Evolutionary conservation across 2,888 invertebrate species (phyloP), one percentile per base, ranked within the genome.

Genomic region (Microctonus aethiopoides): DNA sequence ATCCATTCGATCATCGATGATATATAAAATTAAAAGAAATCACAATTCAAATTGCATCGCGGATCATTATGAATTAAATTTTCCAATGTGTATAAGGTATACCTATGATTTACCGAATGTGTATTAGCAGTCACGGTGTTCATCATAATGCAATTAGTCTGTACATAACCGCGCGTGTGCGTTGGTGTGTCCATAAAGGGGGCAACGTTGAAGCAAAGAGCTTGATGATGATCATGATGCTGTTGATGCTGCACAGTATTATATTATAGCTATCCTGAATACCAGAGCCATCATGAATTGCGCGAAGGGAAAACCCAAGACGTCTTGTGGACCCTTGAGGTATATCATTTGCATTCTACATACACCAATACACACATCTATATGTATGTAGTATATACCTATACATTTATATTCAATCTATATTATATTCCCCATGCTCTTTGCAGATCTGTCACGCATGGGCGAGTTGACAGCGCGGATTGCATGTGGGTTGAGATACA

Each of bases 81-180:
- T 20, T 57, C 57, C 10, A 11, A 13, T 24, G 9, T 59, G 34
- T 59, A 16, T 34, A 7, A 29, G 29, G 20, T 56, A 51, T 16
- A 51, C n/a, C 7, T 51, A 51, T 51, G 16, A n/a, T n/a, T n/a
- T n/a, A n/a, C 4, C 16, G 20, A 34, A 64, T 65, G 56, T 56
- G 54, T 59, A 34, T 13, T n/a, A 26, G n/a, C 46, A 57, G 22
- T 51, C 59, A 67, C 32, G 32, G 56, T 52, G 60, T 61, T 70
- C 70, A 70, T 70, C 70, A 70, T 67, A 70, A 67, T 67, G 70
- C 70, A 67, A 70, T 70, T 67, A 67, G 70, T n/a, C n/a, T n/a
- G n/a, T 54, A 52, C 67, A 46, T 16, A 70, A 62, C 59, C 66
- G n/a, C n/a, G n/a, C n/a, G 66, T 66, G 61, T 66, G 70, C 61